phyloP scores from a whole-genome alignment of 2,113 vertebrate genomes.

The Gopherus flavomarginatus region DNA sequence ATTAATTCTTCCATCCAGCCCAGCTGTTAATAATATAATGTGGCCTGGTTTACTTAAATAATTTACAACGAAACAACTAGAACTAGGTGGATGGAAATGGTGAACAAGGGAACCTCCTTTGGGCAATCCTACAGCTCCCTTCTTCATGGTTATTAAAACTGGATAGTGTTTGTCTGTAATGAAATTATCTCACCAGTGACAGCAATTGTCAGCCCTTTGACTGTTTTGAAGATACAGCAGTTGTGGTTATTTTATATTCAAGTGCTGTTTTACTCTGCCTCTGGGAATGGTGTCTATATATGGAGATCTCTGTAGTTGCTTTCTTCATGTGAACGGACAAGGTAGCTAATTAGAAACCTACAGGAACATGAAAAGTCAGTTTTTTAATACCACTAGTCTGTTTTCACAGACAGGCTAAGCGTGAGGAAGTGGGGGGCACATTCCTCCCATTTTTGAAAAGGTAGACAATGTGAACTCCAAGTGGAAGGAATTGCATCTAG shows the following conservation, averaged over 20 bases:
- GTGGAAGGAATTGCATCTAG: background rate
- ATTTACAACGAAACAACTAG: background rate
- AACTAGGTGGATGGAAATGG: background rate
- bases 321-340: background rate
- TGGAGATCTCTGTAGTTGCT: background rate
- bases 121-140: fast-evolving
- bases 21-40: background rate
- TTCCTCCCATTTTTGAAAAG: too few relatives aligned
- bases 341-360: fast-evolving
- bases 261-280: fast-evolving
- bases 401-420: fast-evolving
- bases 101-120: background rate
- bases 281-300: background rate
- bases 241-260: fast-evolving
- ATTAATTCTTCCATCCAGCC: background rate
- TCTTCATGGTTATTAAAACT: fast-evolving
- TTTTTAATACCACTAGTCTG: background rate
- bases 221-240: background rate
- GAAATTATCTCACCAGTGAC: background rate
- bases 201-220: background rate
- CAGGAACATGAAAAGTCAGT: background rate
- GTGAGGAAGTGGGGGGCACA: fast-evolving
- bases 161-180: background rate
- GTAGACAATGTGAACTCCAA: background rate
- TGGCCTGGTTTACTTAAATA: background rate